Evolutionary conservation across 1,140 invertebrate genomes (phyloP).

Genomic region (Drosophila sproati): DNA sequence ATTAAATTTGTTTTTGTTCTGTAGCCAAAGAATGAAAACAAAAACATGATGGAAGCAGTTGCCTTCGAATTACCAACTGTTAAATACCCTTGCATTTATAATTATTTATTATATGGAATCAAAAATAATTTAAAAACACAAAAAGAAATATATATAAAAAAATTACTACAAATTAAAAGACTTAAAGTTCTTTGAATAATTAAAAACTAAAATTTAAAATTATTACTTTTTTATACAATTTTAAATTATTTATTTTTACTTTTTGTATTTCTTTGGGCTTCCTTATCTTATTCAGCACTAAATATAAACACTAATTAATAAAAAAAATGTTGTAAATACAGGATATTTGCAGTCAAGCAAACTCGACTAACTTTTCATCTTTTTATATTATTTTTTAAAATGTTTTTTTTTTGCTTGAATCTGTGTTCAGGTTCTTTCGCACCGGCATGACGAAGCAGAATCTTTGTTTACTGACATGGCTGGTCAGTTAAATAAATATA

Average conservation of each 20-base stretch:
- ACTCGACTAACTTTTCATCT: not conserved
- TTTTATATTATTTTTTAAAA: not conserved
- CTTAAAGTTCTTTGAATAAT: too few species aligned
- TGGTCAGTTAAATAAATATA: constrained; percentile 21
- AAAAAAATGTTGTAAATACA: not conserved
- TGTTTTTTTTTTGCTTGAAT: not conserved
- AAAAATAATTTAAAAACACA: not conserved
- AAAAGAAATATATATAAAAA: too few species aligned
- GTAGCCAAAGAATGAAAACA: not conserved
- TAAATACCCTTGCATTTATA: not conserved
- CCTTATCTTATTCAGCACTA: too few species aligned
- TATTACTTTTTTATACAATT: too few species aligned
- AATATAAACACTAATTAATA: not conserved
- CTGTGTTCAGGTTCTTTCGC: constrained; percentile 28
- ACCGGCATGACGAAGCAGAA: constrained; percentile 42
- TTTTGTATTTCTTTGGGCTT: not conserved
- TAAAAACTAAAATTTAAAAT: too few species aligned
- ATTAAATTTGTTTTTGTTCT: constrained; percentile 14
- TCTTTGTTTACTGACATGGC: constrained; percentile 15
- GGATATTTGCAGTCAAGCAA: not conserved
- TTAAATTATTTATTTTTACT: not conserved
- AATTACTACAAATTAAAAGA: too few species aligned
- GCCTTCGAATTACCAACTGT: not conserved
- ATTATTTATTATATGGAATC: too few species aligned
- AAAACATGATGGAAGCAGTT: not conserved